Evolutionary conservation across 2,113 vertebrate genomes (phyloP).

Genomic region (Coptodon rendalli): DNA sequence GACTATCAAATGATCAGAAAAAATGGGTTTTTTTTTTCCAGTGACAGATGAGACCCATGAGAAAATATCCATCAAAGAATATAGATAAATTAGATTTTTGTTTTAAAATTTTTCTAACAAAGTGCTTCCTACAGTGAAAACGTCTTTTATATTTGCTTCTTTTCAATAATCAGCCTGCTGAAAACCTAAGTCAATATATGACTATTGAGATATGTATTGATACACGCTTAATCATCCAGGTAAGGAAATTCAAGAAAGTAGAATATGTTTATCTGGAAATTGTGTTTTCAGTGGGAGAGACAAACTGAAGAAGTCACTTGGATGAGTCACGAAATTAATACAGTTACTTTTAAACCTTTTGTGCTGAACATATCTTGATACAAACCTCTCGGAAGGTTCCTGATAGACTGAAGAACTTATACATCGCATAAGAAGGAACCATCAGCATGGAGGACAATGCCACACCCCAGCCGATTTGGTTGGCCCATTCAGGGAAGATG

Average conservation of each 20-base stretch:
- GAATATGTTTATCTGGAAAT: neutral
- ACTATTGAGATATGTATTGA: neutral
- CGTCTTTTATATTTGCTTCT: neutral
- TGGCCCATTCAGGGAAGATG: conserved; percentile 86
- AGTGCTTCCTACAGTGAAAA: neutral
- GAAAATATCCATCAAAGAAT: neutral
- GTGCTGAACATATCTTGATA: neutral
- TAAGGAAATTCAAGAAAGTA: neutral
- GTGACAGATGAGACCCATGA: neutral
- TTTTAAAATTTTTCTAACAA: neutral
- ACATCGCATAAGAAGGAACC: conserved; percentile 86
- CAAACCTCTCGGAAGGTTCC: conserved; percentile 91
- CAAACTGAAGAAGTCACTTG: neutral
- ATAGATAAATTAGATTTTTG: neutral
- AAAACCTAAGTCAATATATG: neutral
- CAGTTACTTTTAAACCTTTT: neutral
- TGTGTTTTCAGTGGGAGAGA: neutral
- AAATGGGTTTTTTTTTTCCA: neutral
- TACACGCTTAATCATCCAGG: neutral
- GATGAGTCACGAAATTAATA: neutral
- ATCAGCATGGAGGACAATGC: conserved; percentile 92
- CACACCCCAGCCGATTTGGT: conserved; percentile 85
- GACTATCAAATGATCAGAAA: neutral
- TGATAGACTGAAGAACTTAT: conserved; percentile 81
- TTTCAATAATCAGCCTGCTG: neutral